Conservation (phyloP, 2,888 invertebrate genomes). For the Leptopterna dolabrata region DNA sequence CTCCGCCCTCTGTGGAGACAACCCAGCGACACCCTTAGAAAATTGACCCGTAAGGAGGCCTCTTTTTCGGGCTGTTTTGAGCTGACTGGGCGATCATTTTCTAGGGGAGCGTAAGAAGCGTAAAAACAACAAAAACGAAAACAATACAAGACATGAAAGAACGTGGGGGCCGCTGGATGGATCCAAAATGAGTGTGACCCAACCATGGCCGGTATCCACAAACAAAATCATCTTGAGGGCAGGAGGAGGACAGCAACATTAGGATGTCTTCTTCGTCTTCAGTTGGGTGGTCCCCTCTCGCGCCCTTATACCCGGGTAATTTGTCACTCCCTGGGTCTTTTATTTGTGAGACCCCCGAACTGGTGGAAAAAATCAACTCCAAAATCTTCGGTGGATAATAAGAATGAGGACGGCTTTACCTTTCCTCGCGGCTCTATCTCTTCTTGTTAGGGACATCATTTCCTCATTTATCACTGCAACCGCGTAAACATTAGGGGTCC, state of each 20-base stretch:
- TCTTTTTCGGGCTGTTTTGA: not conserved
- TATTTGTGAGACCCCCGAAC: not conserved
- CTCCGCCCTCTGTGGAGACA: not conserved
- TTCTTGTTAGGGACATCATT: slow-evolving; percentile 52
- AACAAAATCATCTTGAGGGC: slow-evolving; percentile 13
- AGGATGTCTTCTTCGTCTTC: slow-evolving; percentile 17
- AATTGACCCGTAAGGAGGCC: not conserved
- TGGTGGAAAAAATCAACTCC: not conserved
- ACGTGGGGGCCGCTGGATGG: not conserved
- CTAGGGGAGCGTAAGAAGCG: not conserved
- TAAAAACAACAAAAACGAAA: slow-evolving; percentile 1
- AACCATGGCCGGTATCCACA: slow-evolving; percentile 6
- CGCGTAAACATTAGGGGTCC: slow-evolving; percentile 53
- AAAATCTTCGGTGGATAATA: slow-evolving; percentile 23
- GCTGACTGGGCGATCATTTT: not conserved
- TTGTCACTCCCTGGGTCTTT: slow-evolving; percentile 22
- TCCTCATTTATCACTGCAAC: slow-evolving; percentile 46
- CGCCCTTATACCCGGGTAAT: not conserved
- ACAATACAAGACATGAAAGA: slow-evolving; percentile 15
- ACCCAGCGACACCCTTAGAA: not conserved
- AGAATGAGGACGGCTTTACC: slow-evolving; percentile 48
- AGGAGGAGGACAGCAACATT: slow-evolving; percentile 22
- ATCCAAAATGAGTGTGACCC: not conserved
- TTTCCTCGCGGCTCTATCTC: slow-evolving; percentile 19
- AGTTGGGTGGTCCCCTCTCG: slow-evolving; percentile 34